A percentile compares a stretch with the other conserved stretches of the same genome.
Evolutionary conservation across 2,113 vertebrate genomes (phyloP).

Genomic region (Atlantisia rogersi): DNA sequence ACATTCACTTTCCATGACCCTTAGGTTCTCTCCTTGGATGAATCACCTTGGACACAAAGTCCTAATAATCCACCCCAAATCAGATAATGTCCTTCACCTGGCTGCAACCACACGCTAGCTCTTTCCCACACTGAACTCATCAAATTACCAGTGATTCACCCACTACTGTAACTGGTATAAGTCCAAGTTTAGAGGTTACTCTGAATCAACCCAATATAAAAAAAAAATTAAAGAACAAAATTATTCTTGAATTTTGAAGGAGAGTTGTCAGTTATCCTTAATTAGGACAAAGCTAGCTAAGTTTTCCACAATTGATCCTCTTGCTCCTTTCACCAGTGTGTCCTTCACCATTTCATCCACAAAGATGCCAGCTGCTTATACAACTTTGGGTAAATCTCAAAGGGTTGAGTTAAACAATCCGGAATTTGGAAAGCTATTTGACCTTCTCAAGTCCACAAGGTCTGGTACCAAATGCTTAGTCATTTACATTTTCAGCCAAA

Average conservation of each 20-base stretch:
- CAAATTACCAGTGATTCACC: neutral
- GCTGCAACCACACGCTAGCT: neutral
- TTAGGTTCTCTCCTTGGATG: neutral
- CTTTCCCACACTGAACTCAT: neutral
- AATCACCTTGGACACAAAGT: constrained; percentile 1
- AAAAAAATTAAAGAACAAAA: neutral
- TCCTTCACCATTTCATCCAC: neutral
- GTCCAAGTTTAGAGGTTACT: neutral
- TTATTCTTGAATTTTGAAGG: neutral
- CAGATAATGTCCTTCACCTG: constrained; percentile 24
- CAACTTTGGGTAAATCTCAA: neutral
- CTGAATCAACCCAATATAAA: neutral
- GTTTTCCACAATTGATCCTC: neutral
- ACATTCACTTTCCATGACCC: neutral
- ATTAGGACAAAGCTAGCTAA: neutral
- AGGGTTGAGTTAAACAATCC: neutral
- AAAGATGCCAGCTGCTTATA: neutral
- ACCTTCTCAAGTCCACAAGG: neutral
- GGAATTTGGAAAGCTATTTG: neutral
- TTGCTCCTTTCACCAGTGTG: neutral
- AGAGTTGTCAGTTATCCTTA: neutral
- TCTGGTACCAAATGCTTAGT: constrained; percentile 36
- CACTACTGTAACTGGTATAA: neutral
- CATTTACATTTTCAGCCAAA: constrained; percentile 33
- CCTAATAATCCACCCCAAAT: neutral